Conservation (phyloP, 2,113 vertebrate species). For the Maylandia zebra region DNA sequence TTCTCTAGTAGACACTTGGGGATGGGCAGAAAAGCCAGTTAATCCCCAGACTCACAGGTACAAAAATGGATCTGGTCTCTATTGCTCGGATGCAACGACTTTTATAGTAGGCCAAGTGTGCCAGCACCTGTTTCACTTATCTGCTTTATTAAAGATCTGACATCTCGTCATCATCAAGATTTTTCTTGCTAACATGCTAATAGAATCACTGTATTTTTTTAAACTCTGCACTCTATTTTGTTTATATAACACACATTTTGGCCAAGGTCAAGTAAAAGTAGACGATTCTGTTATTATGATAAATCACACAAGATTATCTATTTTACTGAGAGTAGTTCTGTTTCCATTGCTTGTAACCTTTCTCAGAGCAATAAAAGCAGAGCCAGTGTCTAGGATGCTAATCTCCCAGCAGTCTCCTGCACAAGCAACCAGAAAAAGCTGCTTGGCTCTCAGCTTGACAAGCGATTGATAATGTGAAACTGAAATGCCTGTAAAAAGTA, state of each 20-base stretch:
- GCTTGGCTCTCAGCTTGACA: rapidly evolving
- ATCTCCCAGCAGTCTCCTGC: neutral
- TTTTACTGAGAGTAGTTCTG: neutral
- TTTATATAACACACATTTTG: neutral
- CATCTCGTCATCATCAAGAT: neutral
- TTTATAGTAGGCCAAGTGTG: neutral
- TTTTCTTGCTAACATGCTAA: neutral
- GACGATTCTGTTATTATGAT: rapidly evolving
- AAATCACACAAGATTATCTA: neutral
- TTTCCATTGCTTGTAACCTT: neutral
- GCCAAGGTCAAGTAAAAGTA: neutral
- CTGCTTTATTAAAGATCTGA: neutral
- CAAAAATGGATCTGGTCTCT: neutral
- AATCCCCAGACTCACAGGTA: neutral
- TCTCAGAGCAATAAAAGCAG: neutral
- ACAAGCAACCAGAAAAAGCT: neutral
- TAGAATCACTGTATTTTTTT: neutral
- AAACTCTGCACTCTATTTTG: neutral
- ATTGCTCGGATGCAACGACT: neutral
- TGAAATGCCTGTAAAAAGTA: neutral
- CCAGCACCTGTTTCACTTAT: neutral
- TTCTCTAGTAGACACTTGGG: neutral
- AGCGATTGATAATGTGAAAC: neutral
- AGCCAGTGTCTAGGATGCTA: neutral
- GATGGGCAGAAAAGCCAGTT: neutral